These are phyloP conservation scores for Microdon myrmicae DNA, from an alignment of 2,888 invertebrate genomes.

Conservation along the genomic window DNA sequence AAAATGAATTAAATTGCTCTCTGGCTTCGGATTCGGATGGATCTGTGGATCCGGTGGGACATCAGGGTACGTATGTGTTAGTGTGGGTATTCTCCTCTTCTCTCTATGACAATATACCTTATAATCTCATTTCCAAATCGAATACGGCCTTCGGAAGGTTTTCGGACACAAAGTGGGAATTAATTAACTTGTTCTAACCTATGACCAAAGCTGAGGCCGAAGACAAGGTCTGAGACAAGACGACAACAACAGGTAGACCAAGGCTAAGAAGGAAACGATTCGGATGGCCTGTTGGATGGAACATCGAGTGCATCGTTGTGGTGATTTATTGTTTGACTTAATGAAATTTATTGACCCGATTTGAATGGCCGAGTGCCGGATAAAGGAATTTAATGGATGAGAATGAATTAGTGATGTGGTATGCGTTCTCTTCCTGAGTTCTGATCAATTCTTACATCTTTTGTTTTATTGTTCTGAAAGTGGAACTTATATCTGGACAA, in stretches of 20 bases:
- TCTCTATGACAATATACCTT: too few relatives aligned
- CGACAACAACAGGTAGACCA: slow-evolving; percentile 3
- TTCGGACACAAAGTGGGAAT: slow-evolving; percentile 35
- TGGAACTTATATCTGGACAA: too few relatives aligned
- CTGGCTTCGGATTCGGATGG: slow-evolving; percentile 4
- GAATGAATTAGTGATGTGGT: slow-evolving; percentile 49
- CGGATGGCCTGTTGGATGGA: slow-evolving; percentile 20
- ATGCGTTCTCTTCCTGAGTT: too few relatives aligned
- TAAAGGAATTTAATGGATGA: slow-evolving; percentile 45
- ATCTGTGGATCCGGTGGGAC: slow-evolving; percentile 5
- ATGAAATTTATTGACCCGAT: slow-evolving; percentile 50
- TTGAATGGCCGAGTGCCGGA: slow-evolving; percentile 40
- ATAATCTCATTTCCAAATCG: too few relatives aligned
- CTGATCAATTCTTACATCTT: too few relatives aligned
- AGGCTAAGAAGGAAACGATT: slow-evolving; percentile 14
- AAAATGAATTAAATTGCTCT: slow-evolving; percentile 66
- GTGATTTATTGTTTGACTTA: slow-evolving; percentile 52
- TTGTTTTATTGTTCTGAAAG: too few relatives aligned
- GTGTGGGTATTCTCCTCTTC: too few relatives aligned
- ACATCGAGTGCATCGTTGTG: slow-evolving; percentile 35
- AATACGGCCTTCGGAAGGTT: too few relatives aligned
- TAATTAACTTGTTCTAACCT: slow-evolving; percentile 50
- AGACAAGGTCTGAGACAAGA: too few relatives aligned
- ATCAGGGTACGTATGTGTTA: too few relatives aligned
- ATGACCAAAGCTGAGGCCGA: slow-evolving; percentile 1